Evolutionary conservation across 2,888 invertebrate species (phyloP), one percentile per base, ranked within the genome.

Genomic region (Bugulina stolonifera): DNA sequence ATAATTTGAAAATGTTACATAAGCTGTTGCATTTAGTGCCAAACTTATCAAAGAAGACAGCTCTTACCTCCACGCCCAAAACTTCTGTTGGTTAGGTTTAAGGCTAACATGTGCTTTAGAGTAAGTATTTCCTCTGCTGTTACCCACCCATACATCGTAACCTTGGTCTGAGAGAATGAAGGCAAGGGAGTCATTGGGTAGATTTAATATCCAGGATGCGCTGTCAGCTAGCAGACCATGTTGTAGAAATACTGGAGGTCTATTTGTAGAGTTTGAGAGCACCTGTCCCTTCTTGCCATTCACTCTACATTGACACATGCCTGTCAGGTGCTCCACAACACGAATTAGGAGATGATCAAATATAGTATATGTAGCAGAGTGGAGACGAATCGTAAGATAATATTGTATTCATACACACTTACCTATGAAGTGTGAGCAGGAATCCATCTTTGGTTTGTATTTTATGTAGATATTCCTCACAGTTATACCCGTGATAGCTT

Each of bases 111-210:
- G 92, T 0, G 87, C 88, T 77, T 87, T 86, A 1, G 90, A 90
- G 80, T 92, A 93, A 0, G 88, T 89, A 80, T 93, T 93, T 0
- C 93, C 94, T 76, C 93, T 87, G 14, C 89, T 89, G 82, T 94
- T 94, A 0, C 92, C 92, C 76, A 94, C 78, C 93, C 93, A 94
- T 87, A 86, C 79, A 89, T 87, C 85, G 88, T 91, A 73, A 85
- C 92, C 87, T 84, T 84, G 80, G 77, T 85, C 84, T 32, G 84
- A 82, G 72, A 85, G 75, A 1, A 84, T 76, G 75, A 78, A 85
- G 90, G 91, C 91, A 22, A 92, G 85, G 55, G 88, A 88, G 79
- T 89, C 89, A 72, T 87, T 85, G 0, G 90, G 89, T 25, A 90
- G 90, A 71, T 89, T 86, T 5, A 91, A 84, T 0, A 93, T 86